Percentiles rank a stretch among this genome's conserved stretches.
These are phyloP conservation scores for cattle (Bos taurus) DNA, from an alignment of 2,113 vertebrate species.

Conservation along the genomic window DNA sequence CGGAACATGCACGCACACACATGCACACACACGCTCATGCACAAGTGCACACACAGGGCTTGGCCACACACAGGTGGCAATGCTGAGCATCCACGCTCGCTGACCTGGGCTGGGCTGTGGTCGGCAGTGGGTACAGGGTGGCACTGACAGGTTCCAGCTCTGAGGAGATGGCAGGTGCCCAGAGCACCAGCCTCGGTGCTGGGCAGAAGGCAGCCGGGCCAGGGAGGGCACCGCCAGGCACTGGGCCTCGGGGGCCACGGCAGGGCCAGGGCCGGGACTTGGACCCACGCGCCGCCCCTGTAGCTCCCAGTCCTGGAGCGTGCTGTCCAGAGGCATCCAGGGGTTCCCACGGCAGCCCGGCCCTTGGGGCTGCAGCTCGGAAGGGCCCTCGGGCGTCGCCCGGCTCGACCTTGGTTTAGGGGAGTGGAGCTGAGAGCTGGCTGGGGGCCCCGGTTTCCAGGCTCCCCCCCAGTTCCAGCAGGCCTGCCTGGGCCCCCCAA, in stretches of 20 bases:
- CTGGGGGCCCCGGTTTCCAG: rapidly evolving
- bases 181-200: not conserved
- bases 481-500: rapidly evolving
- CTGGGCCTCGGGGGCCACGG: rapidly evolving
- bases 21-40: rapidly evolving
- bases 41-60: not conserved
- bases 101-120: not conserved
- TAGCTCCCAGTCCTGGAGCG: rapidly evolving
- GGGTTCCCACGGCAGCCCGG: not conserved
- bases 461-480: not conserved
- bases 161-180: not conserved
- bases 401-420: rapidly evolving
- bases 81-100: rapidly evolving
- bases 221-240: not conserved
- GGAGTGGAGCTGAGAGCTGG: not conserved
- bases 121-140: not conserved
- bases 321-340: rapidly evolving
- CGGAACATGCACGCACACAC: rapidly evolving
- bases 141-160: rapidly evolving
- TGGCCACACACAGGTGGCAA: not conserved
- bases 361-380: rapidly evolving
- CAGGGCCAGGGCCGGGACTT: not conserved
- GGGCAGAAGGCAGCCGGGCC: not conserved
- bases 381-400: rapidly evolving
- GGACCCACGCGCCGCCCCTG: rapidly evolving